Evolutionary conservation across 2,888 invertebrate genomes (phyloP).

Genomic region (Tetrapedia diversipes): DNA sequence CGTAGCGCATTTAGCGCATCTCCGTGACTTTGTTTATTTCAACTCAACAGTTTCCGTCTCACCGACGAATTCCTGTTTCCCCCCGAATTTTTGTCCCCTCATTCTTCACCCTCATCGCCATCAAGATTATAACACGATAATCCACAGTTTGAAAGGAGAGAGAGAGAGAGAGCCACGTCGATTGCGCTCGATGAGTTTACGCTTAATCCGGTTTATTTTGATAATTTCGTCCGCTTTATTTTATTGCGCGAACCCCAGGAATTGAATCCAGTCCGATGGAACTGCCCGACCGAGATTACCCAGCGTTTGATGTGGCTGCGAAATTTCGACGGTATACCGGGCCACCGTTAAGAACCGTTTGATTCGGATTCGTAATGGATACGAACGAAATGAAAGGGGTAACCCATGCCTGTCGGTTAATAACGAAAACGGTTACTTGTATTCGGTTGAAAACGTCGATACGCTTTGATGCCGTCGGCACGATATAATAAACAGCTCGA

Average conservation of each 20-base stretch:
- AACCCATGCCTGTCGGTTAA: background rate
- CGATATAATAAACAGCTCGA: too few relatives aligned
- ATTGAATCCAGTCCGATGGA: background rate
- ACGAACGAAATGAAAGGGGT: background rate
- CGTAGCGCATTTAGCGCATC: too few relatives aligned
- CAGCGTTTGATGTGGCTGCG: background rate
- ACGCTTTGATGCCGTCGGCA: too few relatives aligned
- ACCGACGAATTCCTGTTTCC: background rate
- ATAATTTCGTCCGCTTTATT: too few relatives aligned
- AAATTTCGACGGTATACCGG: background rate
- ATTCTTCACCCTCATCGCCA: background rate
- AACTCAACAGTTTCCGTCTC: too few relatives aligned
- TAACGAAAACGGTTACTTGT: background rate
- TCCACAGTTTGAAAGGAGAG: background rate
- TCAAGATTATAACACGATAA: constrained; percentile 4
- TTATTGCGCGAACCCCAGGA: constrained; percentile 19
- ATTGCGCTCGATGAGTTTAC: constrained; percentile 6
- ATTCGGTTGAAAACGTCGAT: too few relatives aligned
- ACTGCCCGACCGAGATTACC: background rate
- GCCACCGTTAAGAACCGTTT: background rate
- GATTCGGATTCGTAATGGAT: background rate
- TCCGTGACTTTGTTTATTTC: too few relatives aligned
- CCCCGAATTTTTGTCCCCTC: background rate
- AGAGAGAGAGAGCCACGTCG: too few relatives aligned
- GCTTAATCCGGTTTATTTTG: constrained; percentile 25